These are phyloP conservation scores for Oreotrochilus melanogaster DNA, from an alignment of 2,113 vertebrate species.

Conservation along the genomic window DNA sequence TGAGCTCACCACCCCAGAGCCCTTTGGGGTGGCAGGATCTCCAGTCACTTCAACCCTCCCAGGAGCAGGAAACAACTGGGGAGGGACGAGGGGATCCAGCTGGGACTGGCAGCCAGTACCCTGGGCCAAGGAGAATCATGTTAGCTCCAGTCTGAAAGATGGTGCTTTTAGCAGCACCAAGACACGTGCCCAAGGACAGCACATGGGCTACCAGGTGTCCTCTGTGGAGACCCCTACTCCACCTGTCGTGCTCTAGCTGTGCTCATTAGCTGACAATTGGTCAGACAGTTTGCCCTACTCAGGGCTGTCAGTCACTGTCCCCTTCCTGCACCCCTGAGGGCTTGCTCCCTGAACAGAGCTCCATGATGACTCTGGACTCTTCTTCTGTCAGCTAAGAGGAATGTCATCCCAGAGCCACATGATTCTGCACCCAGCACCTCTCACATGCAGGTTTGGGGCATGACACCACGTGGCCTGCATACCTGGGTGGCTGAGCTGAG, in stretches of 20 bases:
- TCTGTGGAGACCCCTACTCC: background rate
- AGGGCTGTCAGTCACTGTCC: background rate
- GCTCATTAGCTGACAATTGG: background rate
- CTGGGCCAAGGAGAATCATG: background rate
- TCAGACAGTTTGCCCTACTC: background rate
- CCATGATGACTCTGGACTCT: background rate
- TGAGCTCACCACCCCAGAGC: accelerated
- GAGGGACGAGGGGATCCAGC: background rate
- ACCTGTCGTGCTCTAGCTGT: accelerated
- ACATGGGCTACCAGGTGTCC: accelerated
- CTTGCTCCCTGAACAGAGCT: background rate
- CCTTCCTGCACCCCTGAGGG: background rate
- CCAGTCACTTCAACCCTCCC: background rate
- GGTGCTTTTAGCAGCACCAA: background rate
- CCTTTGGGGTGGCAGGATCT: background rate
- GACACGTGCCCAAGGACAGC: background rate
- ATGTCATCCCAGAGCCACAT: background rate
- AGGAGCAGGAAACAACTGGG: background rate
- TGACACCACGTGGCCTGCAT: background rate
- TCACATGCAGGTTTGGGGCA: background rate
- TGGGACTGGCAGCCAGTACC: background rate
- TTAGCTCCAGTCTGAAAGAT: background rate
- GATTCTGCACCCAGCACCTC: background rate
- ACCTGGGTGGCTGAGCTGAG: slow-evolving; percentile 80
- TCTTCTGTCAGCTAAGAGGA: background rate